phyloP scores from a whole-genome alignment of 1,140 invertebrate species.

The Drosophila azteca region DNA sequence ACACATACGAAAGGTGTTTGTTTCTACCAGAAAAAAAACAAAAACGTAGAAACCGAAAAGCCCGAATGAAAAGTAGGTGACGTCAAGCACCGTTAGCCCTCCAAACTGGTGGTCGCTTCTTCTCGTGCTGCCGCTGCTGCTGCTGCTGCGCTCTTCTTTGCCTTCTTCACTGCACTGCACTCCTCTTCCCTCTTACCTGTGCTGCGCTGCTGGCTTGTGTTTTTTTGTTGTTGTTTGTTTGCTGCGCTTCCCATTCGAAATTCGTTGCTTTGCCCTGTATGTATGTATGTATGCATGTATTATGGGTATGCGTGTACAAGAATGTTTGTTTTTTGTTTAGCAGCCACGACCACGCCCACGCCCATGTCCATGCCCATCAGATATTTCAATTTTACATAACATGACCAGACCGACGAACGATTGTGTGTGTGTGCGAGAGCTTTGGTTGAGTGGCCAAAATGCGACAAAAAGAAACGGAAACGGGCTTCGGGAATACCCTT shows the following conservation, averaged over 20 bases:
- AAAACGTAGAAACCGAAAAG: slow-evolving; percentile 19
- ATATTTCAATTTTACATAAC: slow-evolving; percentile 67
- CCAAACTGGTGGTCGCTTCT: slow-evolving; percentile 74
- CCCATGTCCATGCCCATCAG: slow-evolving; percentile 47
- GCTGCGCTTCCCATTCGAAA: background rate
- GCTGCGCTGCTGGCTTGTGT: background rate
- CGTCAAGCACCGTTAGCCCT: slow-evolving; percentile 74
- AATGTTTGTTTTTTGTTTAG: slow-evolving; percentile 53
- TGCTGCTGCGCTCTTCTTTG: slow-evolving; percentile 20
- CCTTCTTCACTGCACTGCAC: background rate
- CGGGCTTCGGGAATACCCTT: too few relatives aligned
- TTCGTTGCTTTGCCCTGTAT: background rate
- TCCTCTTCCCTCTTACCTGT: background rate
- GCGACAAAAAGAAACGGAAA: background rate
- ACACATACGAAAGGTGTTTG: slow-evolving; percentile 53
- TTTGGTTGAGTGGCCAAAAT: slow-evolving; percentile 73
- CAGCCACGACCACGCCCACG: slow-evolving; percentile 43
- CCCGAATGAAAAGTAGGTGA: slow-evolving; percentile 73
- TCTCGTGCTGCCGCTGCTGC: slow-evolving; percentile 17
- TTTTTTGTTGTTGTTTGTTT: background rate
- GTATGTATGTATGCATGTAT: too few relatives aligned
- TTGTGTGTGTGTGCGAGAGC: slow-evolving; percentile 48
- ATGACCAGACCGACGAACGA: slow-evolving; percentile 41
- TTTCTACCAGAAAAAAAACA: slow-evolving; percentile 61
- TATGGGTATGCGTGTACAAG: slow-evolving; percentile 30